These are phyloP conservation scores for Periplaneta americana DNA, from an alignment of 1,140 invertebrate genomes.

Conservation along the genomic window DNA sequence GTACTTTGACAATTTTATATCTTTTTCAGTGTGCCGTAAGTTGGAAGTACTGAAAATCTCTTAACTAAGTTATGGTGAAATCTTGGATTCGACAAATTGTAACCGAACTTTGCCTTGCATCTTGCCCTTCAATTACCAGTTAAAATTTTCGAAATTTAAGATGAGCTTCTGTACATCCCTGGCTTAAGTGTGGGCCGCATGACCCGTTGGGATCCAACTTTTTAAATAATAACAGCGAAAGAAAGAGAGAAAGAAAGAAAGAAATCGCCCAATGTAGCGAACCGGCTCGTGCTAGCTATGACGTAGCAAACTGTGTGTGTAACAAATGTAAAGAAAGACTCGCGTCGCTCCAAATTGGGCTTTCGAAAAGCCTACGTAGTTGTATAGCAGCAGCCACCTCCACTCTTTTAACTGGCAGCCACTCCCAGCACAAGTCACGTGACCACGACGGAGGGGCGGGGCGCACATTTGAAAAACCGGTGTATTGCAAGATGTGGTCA, in stretches of 20 bases:
- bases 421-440: background rate
- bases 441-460: background rate
- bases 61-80: too few species aligned
- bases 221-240: background rate
- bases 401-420: background rate
- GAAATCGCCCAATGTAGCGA: background rate
- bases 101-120: too few species aligned
- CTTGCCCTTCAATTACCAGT: too few species aligned
- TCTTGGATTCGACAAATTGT: too few species aligned
- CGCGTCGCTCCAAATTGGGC: background rate
- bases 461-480: background rate
- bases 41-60: too few species aligned
- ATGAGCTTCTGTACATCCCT: background rate
- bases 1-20: too few species aligned
- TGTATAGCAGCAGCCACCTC: background rate
- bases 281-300: background rate
- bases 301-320: background rate
- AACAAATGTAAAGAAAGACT: background rate
- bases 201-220: background rate
- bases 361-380: background rate
- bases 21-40: too few species aligned
- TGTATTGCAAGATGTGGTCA: background rate
- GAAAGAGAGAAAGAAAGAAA: background rate
- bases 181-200: background rate
- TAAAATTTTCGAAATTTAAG: too few species aligned